phyloP scores from a whole-genome alignment of 1,140 invertebrate species.

The Halyomorpha halys region DNA sequence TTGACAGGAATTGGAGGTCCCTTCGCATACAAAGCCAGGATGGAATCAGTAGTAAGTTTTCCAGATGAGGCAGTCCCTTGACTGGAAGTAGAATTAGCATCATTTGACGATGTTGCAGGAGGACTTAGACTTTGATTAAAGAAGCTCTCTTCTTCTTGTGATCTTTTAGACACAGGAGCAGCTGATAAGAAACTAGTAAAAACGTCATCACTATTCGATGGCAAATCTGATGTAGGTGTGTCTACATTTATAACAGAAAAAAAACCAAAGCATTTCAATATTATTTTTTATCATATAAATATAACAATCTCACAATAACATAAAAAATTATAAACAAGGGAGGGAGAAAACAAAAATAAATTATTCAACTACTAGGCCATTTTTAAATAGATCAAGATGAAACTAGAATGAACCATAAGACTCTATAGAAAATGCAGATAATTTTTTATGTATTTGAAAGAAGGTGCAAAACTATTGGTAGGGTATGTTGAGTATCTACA shows the following conservation, averaged over 20 bases:
- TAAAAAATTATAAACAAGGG: too few species aligned
- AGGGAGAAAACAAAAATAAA: too few species aligned
- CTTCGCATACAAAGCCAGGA: slow-evolving; percentile 78
- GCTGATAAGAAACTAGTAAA: background rate
- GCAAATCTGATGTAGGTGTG: background rate
- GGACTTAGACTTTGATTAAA: slow-evolving; percentile 56
- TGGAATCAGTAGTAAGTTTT: slow-evolving; percentile 83
- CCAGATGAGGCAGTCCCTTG: slow-evolving; percentile 52
- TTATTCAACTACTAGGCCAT: too few species aligned
- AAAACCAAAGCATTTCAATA: too few species aligned
- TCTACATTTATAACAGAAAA: background rate
- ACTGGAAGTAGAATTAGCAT: slow-evolving; percentile 42
- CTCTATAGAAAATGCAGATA: too few species aligned
- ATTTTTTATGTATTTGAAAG: too few species aligned
- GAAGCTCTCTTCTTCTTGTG: slow-evolving; percentile 74
- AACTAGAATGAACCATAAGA: too few species aligned
- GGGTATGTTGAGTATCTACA: too few species aligned
- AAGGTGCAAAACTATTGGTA: too few species aligned
- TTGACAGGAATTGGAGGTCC: slow-evolving; percentile 32
- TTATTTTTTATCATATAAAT: too few species aligned
- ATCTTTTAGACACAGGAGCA: slow-evolving; percentile 14
- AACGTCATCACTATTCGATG: background rate
- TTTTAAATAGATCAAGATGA: too few species aligned
- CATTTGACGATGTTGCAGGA: background rate
- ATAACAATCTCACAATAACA: too few species aligned